A percentile compares a stretch with the other conserved stretches of the same genome.
Evolutionary conservation across 2,113 vertebrate species (phyloP).

Genomic region (Columbina picui): DNA sequence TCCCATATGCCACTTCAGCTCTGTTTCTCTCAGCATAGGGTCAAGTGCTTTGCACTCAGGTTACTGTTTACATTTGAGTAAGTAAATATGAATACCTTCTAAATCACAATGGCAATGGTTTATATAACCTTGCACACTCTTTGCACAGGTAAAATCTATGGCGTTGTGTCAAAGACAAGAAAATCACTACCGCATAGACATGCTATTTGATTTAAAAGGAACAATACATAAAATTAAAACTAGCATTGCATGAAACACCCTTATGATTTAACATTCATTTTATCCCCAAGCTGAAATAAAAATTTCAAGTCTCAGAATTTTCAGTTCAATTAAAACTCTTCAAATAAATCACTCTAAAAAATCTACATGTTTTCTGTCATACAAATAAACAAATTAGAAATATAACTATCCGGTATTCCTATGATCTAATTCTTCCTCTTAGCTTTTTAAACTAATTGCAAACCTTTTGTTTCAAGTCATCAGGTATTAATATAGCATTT

Average conservation of each 20-base stretch:
- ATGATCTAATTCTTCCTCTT: neutral
- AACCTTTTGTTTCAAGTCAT: neutral
- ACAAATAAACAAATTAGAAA: neutral
- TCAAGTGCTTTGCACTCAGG: constrained; percentile 14
- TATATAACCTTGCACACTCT: neutral
- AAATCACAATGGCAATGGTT: neutral
- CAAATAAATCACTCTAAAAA: neutral
- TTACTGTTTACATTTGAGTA: constrained; percentile 46
- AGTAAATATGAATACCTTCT: constrained; percentile 29
- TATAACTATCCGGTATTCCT: neutral
- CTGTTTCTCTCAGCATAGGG: neutral
- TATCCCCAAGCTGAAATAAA: neutral
- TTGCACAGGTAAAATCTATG: neutral
- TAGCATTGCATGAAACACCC: neutral
- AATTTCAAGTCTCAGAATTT: neutral
- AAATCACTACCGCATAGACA: neutral
- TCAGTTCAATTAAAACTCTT: neutral
- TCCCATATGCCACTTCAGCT: constrained; percentile 22
- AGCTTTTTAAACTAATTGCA: neutral
- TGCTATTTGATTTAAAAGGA: neutral
- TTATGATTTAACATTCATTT: neutral
- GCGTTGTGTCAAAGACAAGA: neutral
- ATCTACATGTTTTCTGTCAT: neutral
- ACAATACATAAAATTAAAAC: neutral
- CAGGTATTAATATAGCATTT: neutral